phyloP scores from a whole-genome alignment of 1,140 invertebrate species.

The Odontomachus brunneus region DNA sequence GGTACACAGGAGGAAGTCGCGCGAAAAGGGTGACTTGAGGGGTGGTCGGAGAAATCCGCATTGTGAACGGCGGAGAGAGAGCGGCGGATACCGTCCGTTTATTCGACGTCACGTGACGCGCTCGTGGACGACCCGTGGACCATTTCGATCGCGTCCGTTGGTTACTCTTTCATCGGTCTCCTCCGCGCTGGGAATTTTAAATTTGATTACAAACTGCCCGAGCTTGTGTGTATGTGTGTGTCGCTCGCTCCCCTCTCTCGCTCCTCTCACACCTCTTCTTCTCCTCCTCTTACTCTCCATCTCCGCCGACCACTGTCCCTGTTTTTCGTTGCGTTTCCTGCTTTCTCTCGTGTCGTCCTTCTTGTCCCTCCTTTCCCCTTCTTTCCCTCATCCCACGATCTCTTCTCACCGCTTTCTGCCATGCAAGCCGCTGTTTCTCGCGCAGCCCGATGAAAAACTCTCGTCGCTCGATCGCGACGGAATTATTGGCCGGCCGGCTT shows the following conservation, averaged over 20 bases:
- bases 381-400: background rate
- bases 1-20: constrained; percentile 21
- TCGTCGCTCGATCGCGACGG: constrained; percentile 79
- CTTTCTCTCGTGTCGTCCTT: constrained; percentile 5
- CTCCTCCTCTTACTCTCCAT: too few species aligned
- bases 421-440: constrained; percentile 10
- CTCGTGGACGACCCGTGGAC: constrained; percentile 57
- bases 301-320: too few species aligned
- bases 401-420: background rate
- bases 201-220: constrained; percentile 80
- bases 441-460: constrained; percentile 79
- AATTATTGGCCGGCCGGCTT: constrained; percentile 83
- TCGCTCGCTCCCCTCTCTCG: constrained; percentile 23
- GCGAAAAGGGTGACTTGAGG: background rate
- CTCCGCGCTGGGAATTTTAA: constrained; percentile 82
- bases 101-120: constrained; percentile 83
- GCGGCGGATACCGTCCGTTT: constrained; percentile 73
- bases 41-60: constrained; percentile 3
- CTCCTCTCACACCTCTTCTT: too few species aligned
- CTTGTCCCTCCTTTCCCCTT: background rate
- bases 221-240: too few species aligned
- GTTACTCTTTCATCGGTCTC: constrained; percentile 83
- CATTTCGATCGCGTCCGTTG: constrained; percentile 81
- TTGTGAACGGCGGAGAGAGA: background rate
- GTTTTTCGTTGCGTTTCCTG: background rate